phyloP scores from a whole-genome alignment of 2,888 invertebrate species.

The Opisthograptis luteolata region DNA sequence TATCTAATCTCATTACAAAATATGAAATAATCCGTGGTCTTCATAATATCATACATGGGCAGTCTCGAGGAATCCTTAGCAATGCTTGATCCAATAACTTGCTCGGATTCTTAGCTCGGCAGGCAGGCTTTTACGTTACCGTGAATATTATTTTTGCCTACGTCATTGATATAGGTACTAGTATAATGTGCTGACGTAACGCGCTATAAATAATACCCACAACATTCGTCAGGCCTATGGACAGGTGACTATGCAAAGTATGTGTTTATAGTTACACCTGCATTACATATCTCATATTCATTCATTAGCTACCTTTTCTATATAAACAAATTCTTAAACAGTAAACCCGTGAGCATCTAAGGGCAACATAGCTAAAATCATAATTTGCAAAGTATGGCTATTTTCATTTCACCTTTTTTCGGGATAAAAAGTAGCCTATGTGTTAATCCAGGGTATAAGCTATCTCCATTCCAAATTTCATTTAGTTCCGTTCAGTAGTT shows the following conservation, averaged over 20 bases:
- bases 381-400: no score
- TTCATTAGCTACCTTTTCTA: background rate
- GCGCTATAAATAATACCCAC: background rate
- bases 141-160: constrained; percentile 28
- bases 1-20: constrained; percentile 15
- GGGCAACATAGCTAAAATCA: no score
- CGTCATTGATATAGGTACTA: constrained; percentile 4
- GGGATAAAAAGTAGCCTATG: no score
- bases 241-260: constrained; percentile 2
- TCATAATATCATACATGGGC: constrained; percentile 13
- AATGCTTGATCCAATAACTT: constrained; percentile 60
- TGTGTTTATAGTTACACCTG: background rate
- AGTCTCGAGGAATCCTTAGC: constrained; percentile 52
- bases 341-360: no score
- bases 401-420: no score
- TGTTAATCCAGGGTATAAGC: no score
- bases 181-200: background rate
- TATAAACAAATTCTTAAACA: no score
- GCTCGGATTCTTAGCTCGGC: constrained; percentile 28
- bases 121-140: constrained; percentile 27
- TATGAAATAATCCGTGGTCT: constrained; percentile 1
- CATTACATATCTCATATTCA: background rate
- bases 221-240: background rate
- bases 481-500: no score
- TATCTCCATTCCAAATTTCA: no score